A percentile compares a stretch with the other conserved stretches of the same genome.
Evolutionary conservation across 2,888 invertebrate species (phyloP).

Genomic region (Punctoribates punctum): DNA sequence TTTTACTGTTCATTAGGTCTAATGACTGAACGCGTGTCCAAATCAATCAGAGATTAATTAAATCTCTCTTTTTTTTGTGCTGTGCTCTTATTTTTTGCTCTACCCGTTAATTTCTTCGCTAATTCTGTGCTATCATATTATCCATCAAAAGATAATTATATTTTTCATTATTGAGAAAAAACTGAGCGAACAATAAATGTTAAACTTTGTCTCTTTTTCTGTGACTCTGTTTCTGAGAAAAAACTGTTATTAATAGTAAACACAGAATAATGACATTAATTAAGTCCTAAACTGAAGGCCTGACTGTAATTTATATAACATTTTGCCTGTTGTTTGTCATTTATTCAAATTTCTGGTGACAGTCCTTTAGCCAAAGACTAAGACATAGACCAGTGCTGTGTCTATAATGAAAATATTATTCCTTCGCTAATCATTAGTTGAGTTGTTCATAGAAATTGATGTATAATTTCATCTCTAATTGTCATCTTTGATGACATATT

Average conservation of each 20-base stretch:
- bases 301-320: background rate
- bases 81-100: background rate
- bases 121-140: background rate
- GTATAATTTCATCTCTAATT: background rate
- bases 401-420: too few species aligned
- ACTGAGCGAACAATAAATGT: background rate
- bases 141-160: background rate
- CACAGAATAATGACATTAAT: background rate
- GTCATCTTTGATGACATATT: background rate
- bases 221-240: background rate
- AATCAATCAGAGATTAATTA: constrained; percentile 8
- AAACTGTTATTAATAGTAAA: background rate
- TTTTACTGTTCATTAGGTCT: background rate
- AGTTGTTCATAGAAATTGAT: background rate
- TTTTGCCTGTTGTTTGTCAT: background rate
- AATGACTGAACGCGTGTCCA: constrained; percentile 7
- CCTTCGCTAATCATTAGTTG: too few species aligned
- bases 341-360: too few species aligned
- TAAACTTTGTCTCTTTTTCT: background rate
- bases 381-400: too few species aligned
- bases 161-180: too few species aligned
- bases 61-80: background rate
- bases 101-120: background rate
- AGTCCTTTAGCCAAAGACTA: too few species aligned
- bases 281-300: background rate